Evolutionary conservation across 2,888 invertebrate genomes (phyloP).

Genomic region (Brachyopa scutellaris): DNA sequence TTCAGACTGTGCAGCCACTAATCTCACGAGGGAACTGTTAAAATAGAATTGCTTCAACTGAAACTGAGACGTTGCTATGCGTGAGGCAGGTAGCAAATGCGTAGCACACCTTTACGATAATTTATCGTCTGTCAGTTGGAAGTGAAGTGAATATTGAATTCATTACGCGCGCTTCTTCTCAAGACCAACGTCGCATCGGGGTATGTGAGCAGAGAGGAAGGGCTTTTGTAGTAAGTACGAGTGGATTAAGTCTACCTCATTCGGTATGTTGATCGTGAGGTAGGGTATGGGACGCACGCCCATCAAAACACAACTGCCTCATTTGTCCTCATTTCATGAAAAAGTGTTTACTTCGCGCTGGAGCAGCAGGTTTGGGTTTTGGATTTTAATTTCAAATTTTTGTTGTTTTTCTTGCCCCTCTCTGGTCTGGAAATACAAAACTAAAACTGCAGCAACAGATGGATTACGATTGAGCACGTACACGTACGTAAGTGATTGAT

Average conservation of each 20-base stretch:
- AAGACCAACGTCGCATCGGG: slow-evolving; percentile 4
- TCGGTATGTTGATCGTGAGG: slow-evolving; percentile 2
- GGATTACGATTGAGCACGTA: slow-evolving; percentile 64
- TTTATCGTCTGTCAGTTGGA: slow-evolving; percentile 55
- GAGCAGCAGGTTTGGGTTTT: slow-evolving; percentile 40
- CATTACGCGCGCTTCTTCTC: slow-evolving; percentile 34
- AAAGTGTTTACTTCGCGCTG: slow-evolving; percentile 12
- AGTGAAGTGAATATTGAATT: slow-evolving; percentile 53
- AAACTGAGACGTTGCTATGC: slow-evolving; percentile 11
- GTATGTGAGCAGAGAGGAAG: slow-evolving; percentile 34
- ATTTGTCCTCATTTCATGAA: slow-evolving; percentile 51
- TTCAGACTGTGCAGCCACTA: neutral
- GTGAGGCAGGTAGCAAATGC: slow-evolving; percentile 38
- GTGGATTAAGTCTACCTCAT: slow-evolving; percentile 28
- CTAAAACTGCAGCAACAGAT: slow-evolving; percentile 42
- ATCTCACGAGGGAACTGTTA: slow-evolving; percentile 27
- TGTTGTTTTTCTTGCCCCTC: neutral
- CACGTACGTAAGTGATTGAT: slow-evolving; percentile 67
- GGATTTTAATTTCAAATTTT: slow-evolving; percentile 25
- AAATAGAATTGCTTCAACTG: slow-evolving; percentile 2
- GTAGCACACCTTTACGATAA: slow-evolving; percentile 57
- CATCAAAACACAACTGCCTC: neutral
- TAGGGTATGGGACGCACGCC: slow-evolving; percentile 21
- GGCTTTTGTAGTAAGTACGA: slow-evolving; percentile 31
- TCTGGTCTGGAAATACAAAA: neutral